Conservation (phyloP, 2,113 vertebrate genomes). For the Zingel zingel region DNA sequence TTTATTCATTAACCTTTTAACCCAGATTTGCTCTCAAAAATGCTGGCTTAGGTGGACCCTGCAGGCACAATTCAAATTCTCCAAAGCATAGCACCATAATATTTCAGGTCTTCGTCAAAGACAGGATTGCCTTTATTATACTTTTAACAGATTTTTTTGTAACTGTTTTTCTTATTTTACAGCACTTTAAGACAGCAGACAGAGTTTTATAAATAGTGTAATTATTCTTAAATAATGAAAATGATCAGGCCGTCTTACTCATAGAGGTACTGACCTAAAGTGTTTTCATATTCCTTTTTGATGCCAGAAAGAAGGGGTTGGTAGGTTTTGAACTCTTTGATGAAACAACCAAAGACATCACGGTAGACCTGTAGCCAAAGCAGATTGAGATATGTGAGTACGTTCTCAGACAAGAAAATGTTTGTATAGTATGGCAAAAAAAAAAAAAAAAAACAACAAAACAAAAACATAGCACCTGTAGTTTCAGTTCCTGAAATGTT, state of each 20-base stretch:
- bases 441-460: neutral
- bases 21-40: neutral
- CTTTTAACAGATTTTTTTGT: neutral
- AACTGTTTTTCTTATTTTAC: neutral
- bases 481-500: constrained; percentile 82
- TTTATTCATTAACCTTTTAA: neutral
- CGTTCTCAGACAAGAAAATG: neutral
- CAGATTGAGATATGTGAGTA: neutral
- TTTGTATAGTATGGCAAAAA: neutral
- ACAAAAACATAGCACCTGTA: constrained; percentile 82
- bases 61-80: neutral
- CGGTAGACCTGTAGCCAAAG: constrained; percentile 85
- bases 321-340: constrained; percentile 90
- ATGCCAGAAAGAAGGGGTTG: constrained; percentile 88
- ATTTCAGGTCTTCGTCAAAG: neutral
- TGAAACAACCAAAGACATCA: constrained; percentile 88
- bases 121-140: neutral
- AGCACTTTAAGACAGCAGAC: neutral
- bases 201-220: neutral
- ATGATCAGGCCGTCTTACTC: neutral
- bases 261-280: constrained; percentile 83
- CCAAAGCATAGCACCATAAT: no score
- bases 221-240: neutral
- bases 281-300: constrained; percentile 90
- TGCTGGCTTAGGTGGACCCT: neutral